Conservation (phyloP, 2,888 invertebrate species). For the Rhagium mordax region DNA sequence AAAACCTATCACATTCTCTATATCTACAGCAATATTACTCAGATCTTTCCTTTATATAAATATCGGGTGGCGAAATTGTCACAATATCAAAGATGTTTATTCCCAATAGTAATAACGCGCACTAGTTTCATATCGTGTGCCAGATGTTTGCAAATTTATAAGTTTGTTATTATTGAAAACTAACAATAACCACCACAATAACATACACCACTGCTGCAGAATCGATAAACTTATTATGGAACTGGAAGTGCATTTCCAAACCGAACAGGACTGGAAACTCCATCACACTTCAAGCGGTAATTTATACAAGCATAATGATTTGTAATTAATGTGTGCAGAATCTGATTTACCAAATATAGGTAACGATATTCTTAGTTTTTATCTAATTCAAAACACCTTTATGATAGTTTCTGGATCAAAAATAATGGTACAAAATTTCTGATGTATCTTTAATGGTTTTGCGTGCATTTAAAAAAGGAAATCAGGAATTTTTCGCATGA, state of each 20-base stretch:
- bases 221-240: conserved; percentile 12
- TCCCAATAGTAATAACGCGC: not conserved
- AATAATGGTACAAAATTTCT: too few species aligned
- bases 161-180: conserved; percentile 17
- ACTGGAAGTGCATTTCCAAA: conserved; percentile 10
- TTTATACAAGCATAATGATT: not conserved
- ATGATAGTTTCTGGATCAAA: too few species aligned
- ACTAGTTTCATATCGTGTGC: not conserved
- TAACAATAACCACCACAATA: conserved; percentile 11
- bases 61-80: not conserved
- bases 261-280: not conserved
- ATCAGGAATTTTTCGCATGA: too few species aligned
- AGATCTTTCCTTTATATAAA: not conserved
- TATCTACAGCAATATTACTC: not conserved
- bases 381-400: too few species aligned
- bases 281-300: not conserved
- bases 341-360: too few species aligned
- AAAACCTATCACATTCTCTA: too few species aligned
- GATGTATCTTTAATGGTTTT: too few species aligned
- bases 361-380: too few species aligned
- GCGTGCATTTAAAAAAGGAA: too few species aligned
- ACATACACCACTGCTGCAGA: not conserved
- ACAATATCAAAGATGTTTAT: conserved; percentile 8
- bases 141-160: conserved; percentile 14
- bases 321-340: not conserved